Base-by-base conservation (phyloP, 2,797 vertebrate genomes). In the Notolabrus celidotus region DNA sequence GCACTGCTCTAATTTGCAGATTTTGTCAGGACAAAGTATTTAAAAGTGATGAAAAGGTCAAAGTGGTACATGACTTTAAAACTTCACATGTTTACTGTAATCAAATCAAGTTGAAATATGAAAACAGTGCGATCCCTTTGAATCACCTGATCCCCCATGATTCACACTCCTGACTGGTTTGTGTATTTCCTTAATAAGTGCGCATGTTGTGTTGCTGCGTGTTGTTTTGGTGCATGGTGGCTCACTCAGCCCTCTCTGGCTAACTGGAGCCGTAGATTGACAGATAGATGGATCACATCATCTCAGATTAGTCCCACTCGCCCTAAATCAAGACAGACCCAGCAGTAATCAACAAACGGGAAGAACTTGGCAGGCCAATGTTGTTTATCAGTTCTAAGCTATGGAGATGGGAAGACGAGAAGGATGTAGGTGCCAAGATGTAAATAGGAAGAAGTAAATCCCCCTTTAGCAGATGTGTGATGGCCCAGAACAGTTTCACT, bases 401-500 rank as follows among this genome's bases (percentile, higher is more conserved):
- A 79, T 80, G 78, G 86, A 80, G 76, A 84, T 27, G 82, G 82
- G 71, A 83, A 79, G 74, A 69, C 16, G 73, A 81, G 72, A 62
- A 45, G 41, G 58, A 46, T 60, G 6, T 42, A 72, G 80, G 77
- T 88, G 90, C 91, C 91, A 90, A 86, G 85, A 86, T 86, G 86
- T 86, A 89, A 89, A 92, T 84, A 71, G 84, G 83, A 82, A 70
- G 76, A 83, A 75, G 62, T 83, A 89, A 92, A 89, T 87, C 84
- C 80, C 74, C 54, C 67, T 59, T 45, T 75, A 61, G 81, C 88
- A 92, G 89, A 88, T 88, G 89, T 86, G 80, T 75, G 76, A 72
- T 43, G 74, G 74, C 77, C 69, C 66, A 71, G 54, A 79, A 81
- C 67, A 19, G 45, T 65, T 83, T 79, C 64, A 50, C 62, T 64